These are phyloP conservation scores for Sarcophaga bullata DNA, from an alignment of 1,140 invertebrate species.

Conservation along the genomic window DNA sequence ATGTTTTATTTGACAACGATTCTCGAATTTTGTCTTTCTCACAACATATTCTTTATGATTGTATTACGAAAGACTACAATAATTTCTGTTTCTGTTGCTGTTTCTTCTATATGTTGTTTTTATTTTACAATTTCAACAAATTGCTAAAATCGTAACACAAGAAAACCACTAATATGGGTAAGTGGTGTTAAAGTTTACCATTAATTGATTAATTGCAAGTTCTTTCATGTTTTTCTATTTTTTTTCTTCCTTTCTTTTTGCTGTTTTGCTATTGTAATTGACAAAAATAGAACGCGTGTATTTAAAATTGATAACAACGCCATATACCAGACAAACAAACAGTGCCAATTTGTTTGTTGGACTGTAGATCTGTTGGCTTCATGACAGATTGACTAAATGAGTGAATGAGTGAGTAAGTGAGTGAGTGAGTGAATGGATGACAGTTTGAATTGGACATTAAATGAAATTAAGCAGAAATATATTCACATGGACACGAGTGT, in stretches of 20 bases:
- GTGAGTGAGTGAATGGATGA: neutral
- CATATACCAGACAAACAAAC: neutral
- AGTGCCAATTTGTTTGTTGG: too few species aligned
- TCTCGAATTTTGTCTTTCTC: neutral
- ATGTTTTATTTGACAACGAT: neutral
- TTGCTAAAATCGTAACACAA: neutral
- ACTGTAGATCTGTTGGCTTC: neutral
- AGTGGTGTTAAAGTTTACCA: conserved; percentile 5
- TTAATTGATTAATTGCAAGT: conserved; percentile 17
- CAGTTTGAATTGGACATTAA: conserved; percentile 1
- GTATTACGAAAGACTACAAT: neutral
- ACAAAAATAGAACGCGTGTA: neutral
- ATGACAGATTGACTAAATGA: neutral
- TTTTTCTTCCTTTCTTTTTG: too few species aligned
- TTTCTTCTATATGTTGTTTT: neutral
- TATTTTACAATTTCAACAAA: neutral
- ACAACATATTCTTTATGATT: neutral
- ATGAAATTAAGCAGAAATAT: neutral
- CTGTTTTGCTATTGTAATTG: neutral
- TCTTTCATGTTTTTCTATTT: neutral
- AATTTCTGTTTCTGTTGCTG: too few species aligned
- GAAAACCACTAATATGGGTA: neutral
- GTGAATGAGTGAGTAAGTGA: too few species aligned
- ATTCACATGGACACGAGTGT: too few species aligned
- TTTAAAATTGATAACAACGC: neutral